Conservation (phyloP, 2,888 invertebrate genomes). For the Teleiodes luculella region DNA sequence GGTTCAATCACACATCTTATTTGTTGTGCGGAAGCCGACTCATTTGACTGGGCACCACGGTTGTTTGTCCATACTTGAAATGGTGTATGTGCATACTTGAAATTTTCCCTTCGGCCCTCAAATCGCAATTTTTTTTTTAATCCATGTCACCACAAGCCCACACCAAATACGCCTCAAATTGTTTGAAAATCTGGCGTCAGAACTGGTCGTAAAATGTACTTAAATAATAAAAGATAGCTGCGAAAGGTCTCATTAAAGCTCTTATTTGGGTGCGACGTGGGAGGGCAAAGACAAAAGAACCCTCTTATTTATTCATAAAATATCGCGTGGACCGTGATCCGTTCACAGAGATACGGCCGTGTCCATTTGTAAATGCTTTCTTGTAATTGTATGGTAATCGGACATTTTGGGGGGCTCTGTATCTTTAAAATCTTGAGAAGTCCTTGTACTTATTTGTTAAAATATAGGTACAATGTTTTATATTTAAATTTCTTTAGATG, state of each 20-base stretch:
- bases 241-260: constrained; percentile 41
- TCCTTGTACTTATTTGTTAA: not conserved
- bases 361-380: constrained; percentile 26
- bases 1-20: too few species aligned
- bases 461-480: not conserved
- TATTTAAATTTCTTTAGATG: not conserved
- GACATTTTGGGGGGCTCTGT: constrained; percentile 1
- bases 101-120: too few species aligned
- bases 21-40: too few species aligned
- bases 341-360: constrained; percentile 26
- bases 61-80: too few species aligned
- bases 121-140: too few species aligned
- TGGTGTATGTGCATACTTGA: too few species aligned
- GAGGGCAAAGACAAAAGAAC: constrained; percentile 44
- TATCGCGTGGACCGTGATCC: constrained; percentile 33
- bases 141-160: too few species aligned
- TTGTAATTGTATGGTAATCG: constrained; percentile 23
- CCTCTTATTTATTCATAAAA: constrained; percentile 46
- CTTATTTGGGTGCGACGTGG: constrained; percentile 44
- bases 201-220: constrained; percentile 34
- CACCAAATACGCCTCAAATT: not conserved
- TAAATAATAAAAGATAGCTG: constrained; percentile 29
- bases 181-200: constrained; percentile 6
- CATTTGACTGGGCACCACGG: too few species aligned
- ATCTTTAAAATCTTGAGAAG: constrained; percentile 1